phyloP scores from a whole-genome alignment of 1,140 invertebrate species.

The Drosophila takahashii region DNA sequence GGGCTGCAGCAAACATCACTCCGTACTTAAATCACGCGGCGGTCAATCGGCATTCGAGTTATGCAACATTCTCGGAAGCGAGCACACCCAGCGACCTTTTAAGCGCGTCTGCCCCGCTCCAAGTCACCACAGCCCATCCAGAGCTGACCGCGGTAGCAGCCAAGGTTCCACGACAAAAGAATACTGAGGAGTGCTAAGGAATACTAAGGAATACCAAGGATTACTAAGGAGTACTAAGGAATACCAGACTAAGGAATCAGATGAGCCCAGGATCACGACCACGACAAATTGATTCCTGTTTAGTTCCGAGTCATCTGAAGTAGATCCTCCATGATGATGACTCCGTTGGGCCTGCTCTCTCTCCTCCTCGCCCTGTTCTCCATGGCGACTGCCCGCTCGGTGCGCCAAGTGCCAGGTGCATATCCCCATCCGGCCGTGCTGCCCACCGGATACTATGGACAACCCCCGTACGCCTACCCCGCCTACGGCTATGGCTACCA shows the following conservation, averaged over 20 bases:
- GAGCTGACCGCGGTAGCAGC: conserved; percentile 29
- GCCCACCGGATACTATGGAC: conserved; percentile 40
- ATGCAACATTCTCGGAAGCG: conserved; percentile 66
- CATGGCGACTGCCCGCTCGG: conserved; percentile 45
- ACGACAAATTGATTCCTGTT: not conserved
- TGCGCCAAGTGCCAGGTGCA: conserved; percentile 30
- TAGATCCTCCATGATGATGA: conserved; percentile 18
- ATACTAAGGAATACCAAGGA: not conserved
- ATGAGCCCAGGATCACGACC: conserved; percentile 4
- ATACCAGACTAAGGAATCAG: conserved; percentile 9
- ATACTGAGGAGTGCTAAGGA: too few species aligned
- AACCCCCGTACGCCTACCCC: conserved; percentile 31
- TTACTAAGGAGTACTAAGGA: too few species aligned
- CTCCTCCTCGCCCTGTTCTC: conserved; percentile 25
- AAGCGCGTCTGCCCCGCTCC: conserved; percentile 47
- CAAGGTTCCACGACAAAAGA: conserved; percentile 15
- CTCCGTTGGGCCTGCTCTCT: conserved; percentile 30
- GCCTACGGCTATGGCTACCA: conserved; percentile 58
- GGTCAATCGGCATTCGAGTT: conserved; percentile 57
- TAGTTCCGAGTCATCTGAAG: not conserved
- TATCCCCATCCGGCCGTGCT: conserved; percentile 16
- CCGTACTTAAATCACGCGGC: conserved; percentile 59
- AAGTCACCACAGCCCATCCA: conserved; percentile 40
- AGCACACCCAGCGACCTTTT: conserved; percentile 57
- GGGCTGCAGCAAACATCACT: conserved; percentile 6